Evolutionary conservation across 2,888 invertebrate genomes (phyloP), one percentile per base, ranked within the genome.

Genomic region (Buathra laborator): DNA sequence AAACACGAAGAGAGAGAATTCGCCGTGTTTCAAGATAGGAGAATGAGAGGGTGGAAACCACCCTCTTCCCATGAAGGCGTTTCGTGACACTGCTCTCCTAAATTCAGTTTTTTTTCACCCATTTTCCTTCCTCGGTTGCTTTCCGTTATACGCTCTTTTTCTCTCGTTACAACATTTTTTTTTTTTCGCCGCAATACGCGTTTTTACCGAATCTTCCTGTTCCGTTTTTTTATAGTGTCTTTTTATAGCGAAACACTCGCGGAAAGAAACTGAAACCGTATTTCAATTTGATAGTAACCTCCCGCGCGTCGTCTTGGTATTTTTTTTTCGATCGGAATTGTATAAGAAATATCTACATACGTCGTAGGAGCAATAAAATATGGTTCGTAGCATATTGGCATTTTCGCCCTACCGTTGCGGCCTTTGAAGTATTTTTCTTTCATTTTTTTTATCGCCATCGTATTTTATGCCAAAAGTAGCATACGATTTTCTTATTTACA

Each of bases 211-310:
- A 37, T 37, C 37, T 37, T 37, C 37, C 37, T 10, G 56, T 24
- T 19, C 24, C 56, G n/a, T n/a, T 24, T 4, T 56, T 56, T 56
- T 24, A 12, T 24, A 56, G 19, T 19, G 9, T 19, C 19, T n/a
- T 9, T 24, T 12, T 56, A 19, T 19, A 10, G 56, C 56, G 19
- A 19, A 37, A 74, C 46, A 74, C 16, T 4, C 44, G 24, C 7
- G 43, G 43, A 24, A 7, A 44, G 16, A 14, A 32, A 56, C 19
- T 9, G 7, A 9, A 12, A 64, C 43, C 51, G 71, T 71, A 79
- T 79, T 79, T 79, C 79, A 79, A 79, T 71, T 71, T 71, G 32
- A 70, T 53, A 59, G 37, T 66, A 19, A 62, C 14, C 67, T 56
- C 76, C 53, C 19, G 3, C 19, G 1, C 12, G 7, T 24, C 7